phyloP scores from a whole-genome alignment of 2,113 vertebrate species.

The Phoxinus phoxinus region DNA sequence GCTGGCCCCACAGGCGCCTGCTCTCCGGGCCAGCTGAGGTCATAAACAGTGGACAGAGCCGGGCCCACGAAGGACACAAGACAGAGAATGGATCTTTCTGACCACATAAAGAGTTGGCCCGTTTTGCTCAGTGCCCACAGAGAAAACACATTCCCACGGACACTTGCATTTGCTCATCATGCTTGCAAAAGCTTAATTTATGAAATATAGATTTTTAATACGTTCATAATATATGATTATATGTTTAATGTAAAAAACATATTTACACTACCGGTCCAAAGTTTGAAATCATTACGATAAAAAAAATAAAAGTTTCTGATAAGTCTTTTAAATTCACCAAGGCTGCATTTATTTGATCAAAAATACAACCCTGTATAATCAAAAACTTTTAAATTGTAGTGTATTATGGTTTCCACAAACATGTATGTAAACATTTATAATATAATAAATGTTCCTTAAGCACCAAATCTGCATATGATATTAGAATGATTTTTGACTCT shows the following conservation, averaged over 20 bases:
- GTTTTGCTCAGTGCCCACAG: slow-evolving; percentile 44
- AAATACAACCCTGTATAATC: too few relatives aligned
- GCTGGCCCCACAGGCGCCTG: slow-evolving; percentile 71
- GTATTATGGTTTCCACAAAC: neutral
- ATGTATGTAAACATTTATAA: neutral
- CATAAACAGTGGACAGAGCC: slow-evolving; percentile 57
- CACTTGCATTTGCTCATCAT: neutral
- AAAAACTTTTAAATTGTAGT: too few relatives aligned
- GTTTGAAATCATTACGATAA: too few relatives aligned
- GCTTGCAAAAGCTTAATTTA: neutral
- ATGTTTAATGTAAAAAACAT: too few relatives aligned
- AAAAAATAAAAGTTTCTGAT: too few relatives aligned
- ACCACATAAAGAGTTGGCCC: slow-evolving; percentile 52
- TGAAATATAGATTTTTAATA: neutral
- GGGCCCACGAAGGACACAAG: slow-evolving; percentile 29
- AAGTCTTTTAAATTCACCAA: neutral
- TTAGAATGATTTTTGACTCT: neutral
- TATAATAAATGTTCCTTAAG: neutral
- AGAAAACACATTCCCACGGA: slow-evolving; percentile 40
- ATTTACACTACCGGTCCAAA: too few relatives aligned
- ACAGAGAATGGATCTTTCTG: slow-evolving; percentile 38
- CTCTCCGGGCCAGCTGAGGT: slow-evolving; percentile 61
- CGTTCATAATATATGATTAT: neutral
- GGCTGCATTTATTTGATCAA: neutral
- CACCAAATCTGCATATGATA: neutral